Evolutionary conservation across 2,113 vertebrate species (phyloP).

Genomic region (Coturnix japonica): DNA sequence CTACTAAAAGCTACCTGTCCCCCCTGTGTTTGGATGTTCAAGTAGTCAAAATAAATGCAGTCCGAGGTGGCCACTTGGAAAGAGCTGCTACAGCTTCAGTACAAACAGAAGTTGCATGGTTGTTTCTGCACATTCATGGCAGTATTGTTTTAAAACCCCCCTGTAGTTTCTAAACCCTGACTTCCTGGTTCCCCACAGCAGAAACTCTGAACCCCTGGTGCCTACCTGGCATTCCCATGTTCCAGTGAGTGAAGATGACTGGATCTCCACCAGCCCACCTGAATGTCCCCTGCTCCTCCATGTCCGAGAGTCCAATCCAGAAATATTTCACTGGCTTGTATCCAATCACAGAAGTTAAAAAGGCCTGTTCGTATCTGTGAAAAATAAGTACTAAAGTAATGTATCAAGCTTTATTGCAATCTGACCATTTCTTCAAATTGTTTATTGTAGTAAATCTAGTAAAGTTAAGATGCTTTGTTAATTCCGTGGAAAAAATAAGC

Average conservation of each 20-base stretch:
- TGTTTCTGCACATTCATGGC: background rate
- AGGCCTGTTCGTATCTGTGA: conserved; percentile 93
- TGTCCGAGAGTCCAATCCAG: conserved; percentile 91
- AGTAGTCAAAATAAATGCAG: background rate
- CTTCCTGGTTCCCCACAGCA: background rate
- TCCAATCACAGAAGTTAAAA: conserved; percentile 90
- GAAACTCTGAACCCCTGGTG: accelerated
- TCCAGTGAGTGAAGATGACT: conserved; percentile 90
- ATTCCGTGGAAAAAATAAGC: background rate
- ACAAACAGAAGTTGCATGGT: background rate
- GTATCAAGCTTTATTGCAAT: background rate
- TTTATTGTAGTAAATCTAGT: background rate
- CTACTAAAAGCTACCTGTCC: background rate
- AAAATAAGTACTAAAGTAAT: background rate
- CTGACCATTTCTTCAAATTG: background rate
- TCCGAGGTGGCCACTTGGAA: background rate
- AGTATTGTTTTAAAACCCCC: background rate
- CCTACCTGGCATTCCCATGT: conserved; percentile 90
- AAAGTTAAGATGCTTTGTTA: background rate
- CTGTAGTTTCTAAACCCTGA: background rate
- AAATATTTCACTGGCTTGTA: conserved; percentile 91
- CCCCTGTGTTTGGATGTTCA: background rate
- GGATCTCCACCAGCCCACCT: conserved; percentile 79
- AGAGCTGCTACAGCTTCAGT: background rate
- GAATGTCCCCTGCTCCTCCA: conserved; percentile 76